Conservation (phyloP, 2,113 vertebrate genomes). For the Alethe diademata region DNA sequence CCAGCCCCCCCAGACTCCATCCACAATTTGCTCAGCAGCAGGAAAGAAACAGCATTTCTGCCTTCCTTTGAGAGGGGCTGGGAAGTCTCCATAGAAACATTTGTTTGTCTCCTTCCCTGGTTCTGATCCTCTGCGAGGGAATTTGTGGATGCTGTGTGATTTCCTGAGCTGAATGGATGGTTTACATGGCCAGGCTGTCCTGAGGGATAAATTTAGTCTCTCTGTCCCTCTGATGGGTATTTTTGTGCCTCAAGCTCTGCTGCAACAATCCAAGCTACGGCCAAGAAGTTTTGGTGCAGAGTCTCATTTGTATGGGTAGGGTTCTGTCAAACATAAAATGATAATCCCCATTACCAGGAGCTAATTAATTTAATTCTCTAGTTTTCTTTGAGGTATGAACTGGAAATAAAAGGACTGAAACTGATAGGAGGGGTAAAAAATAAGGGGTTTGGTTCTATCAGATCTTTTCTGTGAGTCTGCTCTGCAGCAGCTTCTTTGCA, state of each 20-base stretch:
- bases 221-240: not conserved
- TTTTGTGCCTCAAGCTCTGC: slow-evolving; percentile 22
- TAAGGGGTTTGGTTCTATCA: not conserved
- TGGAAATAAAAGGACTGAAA: slow-evolving; percentile 24
- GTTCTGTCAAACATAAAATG: not conserved
- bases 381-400: slow-evolving; percentile 2
- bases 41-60: not conserved
- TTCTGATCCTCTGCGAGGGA: not conserved
- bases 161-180: not conserved
- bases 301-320: not conserved
- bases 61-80: not conserved
- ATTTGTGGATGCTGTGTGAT: not conserved
- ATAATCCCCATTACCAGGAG: not conserved
- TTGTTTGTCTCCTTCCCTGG: not conserved
- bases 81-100: slow-evolving; percentile 37
- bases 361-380: slow-evolving; percentile 32
- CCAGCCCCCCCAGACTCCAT: not conserved
- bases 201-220: not conserved
- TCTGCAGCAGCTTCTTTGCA: not conserved
- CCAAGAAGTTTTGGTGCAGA: not conserved
- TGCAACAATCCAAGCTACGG: not conserved
- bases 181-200: not conserved
- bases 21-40: not conserved
- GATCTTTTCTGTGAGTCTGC: not conserved
- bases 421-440: not conserved